These are phyloP conservation scores for Gila orcuttii DNA, from an alignment of 2,113 vertebrate genomes.

Conservation along the genomic window DNA sequence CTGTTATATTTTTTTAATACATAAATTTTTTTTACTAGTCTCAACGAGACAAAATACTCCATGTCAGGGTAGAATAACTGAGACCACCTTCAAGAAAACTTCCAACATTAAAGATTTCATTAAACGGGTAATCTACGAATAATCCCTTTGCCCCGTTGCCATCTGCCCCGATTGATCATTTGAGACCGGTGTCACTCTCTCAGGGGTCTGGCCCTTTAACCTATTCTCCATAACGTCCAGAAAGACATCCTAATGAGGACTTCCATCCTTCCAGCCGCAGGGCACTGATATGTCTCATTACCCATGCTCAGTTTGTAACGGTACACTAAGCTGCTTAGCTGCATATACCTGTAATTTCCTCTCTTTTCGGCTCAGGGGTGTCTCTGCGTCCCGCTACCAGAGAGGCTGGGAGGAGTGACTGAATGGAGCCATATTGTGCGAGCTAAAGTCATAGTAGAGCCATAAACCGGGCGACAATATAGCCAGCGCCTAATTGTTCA, in stretches of 20 bases:
- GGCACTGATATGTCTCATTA: constrained; percentile 60
- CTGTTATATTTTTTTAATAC: not conserved
- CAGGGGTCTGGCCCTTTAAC: constrained; percentile 40
- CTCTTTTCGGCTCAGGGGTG: constrained; percentile 16
- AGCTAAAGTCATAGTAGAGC: constrained; percentile 51
- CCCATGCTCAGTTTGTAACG: constrained; percentile 47
- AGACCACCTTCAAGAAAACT: not conserved
- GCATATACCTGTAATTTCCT: constrained; percentile 56
- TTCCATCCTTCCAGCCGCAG: constrained; percentile 19
- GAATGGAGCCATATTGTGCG: constrained; percentile 32
- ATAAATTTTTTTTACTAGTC: not conserved
- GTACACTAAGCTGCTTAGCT: constrained; percentile 51
- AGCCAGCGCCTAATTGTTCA: constrained; percentile 79
- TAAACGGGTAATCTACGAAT: not conserved
- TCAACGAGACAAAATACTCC: not conserved
- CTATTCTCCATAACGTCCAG: not conserved
- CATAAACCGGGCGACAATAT: constrained; percentile 72
- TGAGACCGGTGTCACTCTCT: constrained; percentile 41
- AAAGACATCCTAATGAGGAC: constrained; percentile 47
- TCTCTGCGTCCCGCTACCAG: not conserved
- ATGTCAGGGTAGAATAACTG: not conserved
- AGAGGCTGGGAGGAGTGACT: constrained; percentile 12
- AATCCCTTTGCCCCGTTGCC: constrained; percentile 4
- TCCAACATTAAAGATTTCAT: not conserved
- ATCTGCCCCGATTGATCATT: constrained; percentile 49